Conservation (phyloP, 2,113 vertebrate genomes). For the Pongo pygmaeus region DNA sequence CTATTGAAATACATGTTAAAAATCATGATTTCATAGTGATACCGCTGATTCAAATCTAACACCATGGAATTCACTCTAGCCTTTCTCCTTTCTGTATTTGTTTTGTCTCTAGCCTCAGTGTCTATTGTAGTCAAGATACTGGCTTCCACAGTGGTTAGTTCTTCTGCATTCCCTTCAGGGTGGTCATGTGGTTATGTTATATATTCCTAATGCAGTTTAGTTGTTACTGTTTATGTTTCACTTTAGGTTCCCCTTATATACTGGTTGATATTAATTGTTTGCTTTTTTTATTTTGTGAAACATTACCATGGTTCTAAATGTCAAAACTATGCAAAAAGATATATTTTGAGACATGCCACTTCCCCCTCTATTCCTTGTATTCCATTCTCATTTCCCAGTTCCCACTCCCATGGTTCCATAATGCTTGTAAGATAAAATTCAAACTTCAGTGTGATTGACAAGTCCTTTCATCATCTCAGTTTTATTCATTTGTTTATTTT, state of each 20-base stretch:
- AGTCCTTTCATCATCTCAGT: not conserved
- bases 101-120: not conserved
- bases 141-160: not conserved
- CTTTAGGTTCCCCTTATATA: not conserved
- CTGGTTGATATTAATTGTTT: not conserved
- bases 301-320: not conserved
- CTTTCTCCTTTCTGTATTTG: not conserved
- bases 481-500: too few species aligned
- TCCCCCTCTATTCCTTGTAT: not conserved
- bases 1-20: not conserved
- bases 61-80: not conserved
- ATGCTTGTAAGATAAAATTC: not conserved
- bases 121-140: not conserved
- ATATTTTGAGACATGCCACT: not conserved
- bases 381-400: not conserved
- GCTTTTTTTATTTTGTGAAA: not conserved
- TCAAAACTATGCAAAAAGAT: not conserved
- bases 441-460: not conserved
- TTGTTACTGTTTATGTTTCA: not conserved
- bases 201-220: not conserved
- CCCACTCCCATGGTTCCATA: too few species aligned
- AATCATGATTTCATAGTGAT: not conserved
- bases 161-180: not conserved
- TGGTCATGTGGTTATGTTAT: not conserved
- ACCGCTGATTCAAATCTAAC: not conserved